phyloP scores from a whole-genome alignment of 2,113 vertebrate genomes.

The Stomatorhinus ivindoensis region DNA sequence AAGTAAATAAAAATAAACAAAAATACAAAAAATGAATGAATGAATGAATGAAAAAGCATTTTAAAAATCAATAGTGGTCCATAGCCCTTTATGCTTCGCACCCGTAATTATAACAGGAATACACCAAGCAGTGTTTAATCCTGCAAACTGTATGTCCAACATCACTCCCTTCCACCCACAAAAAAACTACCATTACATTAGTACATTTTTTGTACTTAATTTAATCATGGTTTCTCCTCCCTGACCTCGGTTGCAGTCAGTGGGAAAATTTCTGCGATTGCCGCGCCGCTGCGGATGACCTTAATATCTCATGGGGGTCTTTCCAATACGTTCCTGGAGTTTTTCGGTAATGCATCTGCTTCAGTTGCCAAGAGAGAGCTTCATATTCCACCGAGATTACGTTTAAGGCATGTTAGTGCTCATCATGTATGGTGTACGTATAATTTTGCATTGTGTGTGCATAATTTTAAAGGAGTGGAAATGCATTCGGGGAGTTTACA shows the following conservation, averaged over 20 bases:
- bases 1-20: background rate
- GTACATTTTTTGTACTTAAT: background rate
- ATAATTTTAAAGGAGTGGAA: background rate
- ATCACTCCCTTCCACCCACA: background rate
- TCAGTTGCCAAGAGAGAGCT: background rate
- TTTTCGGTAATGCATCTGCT: background rate
- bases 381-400: background rate
- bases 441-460: background rate
- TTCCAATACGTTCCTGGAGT: background rate
- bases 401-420: background rate
- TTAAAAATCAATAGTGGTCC: background rate
- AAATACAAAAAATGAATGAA: background rate
- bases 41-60: background rate
- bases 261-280: background rate
- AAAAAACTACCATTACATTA: background rate
- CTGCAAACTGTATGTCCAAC: background rate
- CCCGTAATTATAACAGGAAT: background rate
- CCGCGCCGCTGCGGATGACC: background rate
- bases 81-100: background rate
- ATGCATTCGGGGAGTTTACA: background rate
- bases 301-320: background rate
- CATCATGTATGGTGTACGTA: background rate
- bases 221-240: background rate
- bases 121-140: background rate
- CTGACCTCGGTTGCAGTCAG: background rate